A percentile compares a stretch with the other conserved stretches of the same genome.
phyloP scores from a whole-genome alignment of 2,797 vertebrate genomes.

The Amblyopsis hoosieri region DNA sequence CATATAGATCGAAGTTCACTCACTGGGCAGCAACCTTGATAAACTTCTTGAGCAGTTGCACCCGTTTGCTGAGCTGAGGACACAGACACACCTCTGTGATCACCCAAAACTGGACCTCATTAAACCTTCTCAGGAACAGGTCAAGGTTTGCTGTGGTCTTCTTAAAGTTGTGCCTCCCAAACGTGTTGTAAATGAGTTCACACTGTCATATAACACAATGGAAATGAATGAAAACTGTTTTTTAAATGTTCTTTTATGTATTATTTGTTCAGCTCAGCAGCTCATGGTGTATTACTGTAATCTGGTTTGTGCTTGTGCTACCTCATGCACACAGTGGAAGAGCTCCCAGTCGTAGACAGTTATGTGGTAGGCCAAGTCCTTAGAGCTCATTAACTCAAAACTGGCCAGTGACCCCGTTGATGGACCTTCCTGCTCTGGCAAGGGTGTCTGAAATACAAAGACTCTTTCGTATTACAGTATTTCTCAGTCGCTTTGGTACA shows the following conservation, averaged over 20 bases:
- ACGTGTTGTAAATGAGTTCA: slow-evolving; percentile 95
- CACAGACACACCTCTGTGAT: slow-evolving; percentile 96
- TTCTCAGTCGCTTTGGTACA: no score
- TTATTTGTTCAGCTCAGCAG: background rate
- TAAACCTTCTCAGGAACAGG: slow-evolving; percentile 95
- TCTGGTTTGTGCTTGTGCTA: slow-evolving; percentile 47
- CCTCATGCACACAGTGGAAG: slow-evolving; percentile 97
- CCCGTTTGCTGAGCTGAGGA: slow-evolving; percentile 93
- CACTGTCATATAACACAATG: slow-evolving; percentile 73
- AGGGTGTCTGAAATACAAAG: slow-evolving; percentile 79
- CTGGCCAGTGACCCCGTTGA: slow-evolving; percentile 85
- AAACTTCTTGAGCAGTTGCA: slow-evolving; percentile 98
- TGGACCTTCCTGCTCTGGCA: slow-evolving; percentile 94
- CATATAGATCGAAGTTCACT: slow-evolving; percentile 61
- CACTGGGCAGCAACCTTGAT: slow-evolving; percentile 98
- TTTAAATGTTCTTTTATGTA: no score
- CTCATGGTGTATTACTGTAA: background rate
- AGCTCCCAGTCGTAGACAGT: slow-evolving; percentile 98
- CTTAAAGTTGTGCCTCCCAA: slow-evolving; percentile 92
- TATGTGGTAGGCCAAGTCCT: slow-evolving; percentile 95
- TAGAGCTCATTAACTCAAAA: slow-evolving; percentile 98
- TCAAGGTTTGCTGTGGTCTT: slow-evolving; percentile 97
- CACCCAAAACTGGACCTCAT: slow-evolving; percentile 99
- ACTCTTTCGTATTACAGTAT: background rate
- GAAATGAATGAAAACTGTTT: no score